These are phyloP conservation scores for Upupa epops DNA, from an alignment of 2,113 vertebrate genomes.

Conservation along the genomic window DNA sequence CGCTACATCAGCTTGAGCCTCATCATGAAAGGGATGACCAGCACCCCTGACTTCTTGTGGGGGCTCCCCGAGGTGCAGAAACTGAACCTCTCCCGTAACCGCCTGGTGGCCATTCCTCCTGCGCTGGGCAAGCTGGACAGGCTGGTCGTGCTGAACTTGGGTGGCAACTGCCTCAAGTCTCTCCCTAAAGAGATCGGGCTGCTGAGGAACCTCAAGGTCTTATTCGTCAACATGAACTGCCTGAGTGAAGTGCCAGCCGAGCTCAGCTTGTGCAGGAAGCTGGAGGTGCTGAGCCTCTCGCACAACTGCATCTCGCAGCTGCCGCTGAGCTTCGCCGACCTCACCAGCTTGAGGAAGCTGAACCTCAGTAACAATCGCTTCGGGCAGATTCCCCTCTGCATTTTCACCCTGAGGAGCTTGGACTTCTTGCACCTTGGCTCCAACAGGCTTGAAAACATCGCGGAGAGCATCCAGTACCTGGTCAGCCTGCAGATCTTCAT, in stretches of 20 bases:
- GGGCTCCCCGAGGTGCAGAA: slow-evolving; percentile 89
- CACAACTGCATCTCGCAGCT: slow-evolving; percentile 88
- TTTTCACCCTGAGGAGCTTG: slow-evolving; percentile 85
- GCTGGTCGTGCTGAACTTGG: slow-evolving; percentile 88
- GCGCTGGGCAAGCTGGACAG: slow-evolving; percentile 82
- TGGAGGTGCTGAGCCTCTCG: slow-evolving; percentile 92
- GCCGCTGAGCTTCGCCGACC: slow-evolving; percentile 78
- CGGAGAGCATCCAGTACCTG: slow-evolving; percentile 89
- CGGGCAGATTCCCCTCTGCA: slow-evolving; percentile 86
- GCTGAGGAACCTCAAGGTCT: slow-evolving; percentile 85
- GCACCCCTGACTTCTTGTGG: slow-evolving; percentile 86
- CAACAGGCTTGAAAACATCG: slow-evolving; percentile 89
- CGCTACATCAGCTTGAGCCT: slow-evolving; percentile 85
- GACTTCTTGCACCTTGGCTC: slow-evolving; percentile 90
- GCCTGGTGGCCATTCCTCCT: slow-evolving; percentile 79
- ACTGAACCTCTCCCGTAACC: slow-evolving; percentile 91
- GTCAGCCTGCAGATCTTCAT: slow-evolving; percentile 89
- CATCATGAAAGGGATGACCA: slow-evolving; percentile 84
- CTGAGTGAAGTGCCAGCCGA: slow-evolving; percentile 88
- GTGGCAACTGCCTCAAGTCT: slow-evolving; percentile 84
- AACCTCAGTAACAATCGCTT: slow-evolving; percentile 93
- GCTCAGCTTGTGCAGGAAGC: slow-evolving; percentile 81
- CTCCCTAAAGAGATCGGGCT: slow-evolving; percentile 88
- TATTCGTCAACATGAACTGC: slow-evolving; percentile 89
- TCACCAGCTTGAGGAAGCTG: slow-evolving; percentile 84